phyloP scores from a whole-genome alignment of 2,797 vertebrate species.

The Allobates femoralis region DNA sequence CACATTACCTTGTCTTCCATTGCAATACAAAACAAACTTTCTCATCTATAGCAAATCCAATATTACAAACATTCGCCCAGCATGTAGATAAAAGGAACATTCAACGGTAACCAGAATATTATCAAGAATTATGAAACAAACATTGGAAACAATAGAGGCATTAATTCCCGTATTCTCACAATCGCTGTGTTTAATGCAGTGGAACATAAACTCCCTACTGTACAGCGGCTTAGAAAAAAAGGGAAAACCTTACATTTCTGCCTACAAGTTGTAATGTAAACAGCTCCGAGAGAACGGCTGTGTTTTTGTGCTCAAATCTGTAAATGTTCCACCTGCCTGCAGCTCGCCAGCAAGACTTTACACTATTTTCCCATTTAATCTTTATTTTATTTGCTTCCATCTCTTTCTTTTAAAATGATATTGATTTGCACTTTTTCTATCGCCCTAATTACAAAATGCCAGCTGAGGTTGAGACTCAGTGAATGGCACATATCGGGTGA shows the following conservation, averaged over 20 bases:
- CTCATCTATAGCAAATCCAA: neutral
- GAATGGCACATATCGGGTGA: conserved; percentile 35
- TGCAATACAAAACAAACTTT: neutral
- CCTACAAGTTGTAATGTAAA: conserved; percentile 44
- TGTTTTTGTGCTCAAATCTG: conserved; percentile 13
- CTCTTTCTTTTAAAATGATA: conserved; percentile 52
- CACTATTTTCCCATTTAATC: conserved; percentile 49
- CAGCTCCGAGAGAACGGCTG: conserved; percentile 9
- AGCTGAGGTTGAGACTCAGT: conserved; percentile 31
- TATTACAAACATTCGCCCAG: neutral
- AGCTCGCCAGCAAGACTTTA: conserved; percentile 37
- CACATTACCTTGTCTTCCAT: neutral
- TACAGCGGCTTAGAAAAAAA: neutral
- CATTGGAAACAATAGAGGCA: conserved; percentile 28
- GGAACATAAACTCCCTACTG: conserved; percentile 50
- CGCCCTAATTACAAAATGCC: conserved; percentile 44
- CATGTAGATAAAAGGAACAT: conserved; percentile 4
- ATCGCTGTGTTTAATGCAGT: conserved; percentile 35
- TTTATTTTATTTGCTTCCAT: conserved; percentile 55
- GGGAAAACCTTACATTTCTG: neutral
- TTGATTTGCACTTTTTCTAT: conserved; percentile 55
- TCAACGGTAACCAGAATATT: neutral
- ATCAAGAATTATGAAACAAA: conserved; percentile 39
- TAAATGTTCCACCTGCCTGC: conserved; percentile 24
- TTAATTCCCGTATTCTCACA: conserved; percentile 25